Percentiles rank a stretch among this genome's conserved stretches.
phyloP scores from a whole-genome alignment of 1,140 invertebrate genomes.

The Hermetia illucens region DNA sequence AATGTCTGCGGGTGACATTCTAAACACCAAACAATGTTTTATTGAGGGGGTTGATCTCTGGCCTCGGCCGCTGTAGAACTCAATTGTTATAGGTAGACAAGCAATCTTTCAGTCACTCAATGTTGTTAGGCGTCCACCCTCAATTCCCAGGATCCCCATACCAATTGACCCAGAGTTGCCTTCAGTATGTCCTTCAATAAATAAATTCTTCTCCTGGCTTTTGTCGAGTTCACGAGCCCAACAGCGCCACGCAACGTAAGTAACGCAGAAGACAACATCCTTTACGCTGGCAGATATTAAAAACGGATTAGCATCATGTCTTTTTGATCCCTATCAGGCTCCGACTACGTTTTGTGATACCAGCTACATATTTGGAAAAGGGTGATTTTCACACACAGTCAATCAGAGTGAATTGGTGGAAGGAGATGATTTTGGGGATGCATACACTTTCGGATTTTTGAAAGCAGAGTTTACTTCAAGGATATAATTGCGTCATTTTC shows the following conservation, averaged over 20 bases:
- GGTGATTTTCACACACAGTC: no score
- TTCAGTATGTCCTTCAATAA: no score
- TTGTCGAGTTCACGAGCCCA: not conserved
- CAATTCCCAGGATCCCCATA: not conserved
- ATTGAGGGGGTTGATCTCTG: slow-evolving; percentile 3
- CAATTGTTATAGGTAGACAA: not conserved
- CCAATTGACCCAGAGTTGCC: not conserved
- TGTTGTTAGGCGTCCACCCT: not conserved
- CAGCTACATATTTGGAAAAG: no score
- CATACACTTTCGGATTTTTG: no score
- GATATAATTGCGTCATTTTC: no score
- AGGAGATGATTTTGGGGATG: no score
- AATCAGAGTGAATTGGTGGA: no score
- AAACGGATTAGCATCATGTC: not conserved
- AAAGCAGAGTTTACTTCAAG: not conserved
- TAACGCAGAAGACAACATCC: not conserved
- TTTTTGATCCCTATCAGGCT: not conserved
- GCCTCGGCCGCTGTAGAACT: not conserved
- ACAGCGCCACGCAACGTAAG: not conserved
- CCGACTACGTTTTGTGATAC: no score
- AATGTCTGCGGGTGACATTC: slow-evolving; percentile 12
- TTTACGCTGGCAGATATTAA: not conserved
- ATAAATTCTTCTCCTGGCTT: no score
- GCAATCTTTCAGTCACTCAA: not conserved
- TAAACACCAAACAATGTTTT: slow-evolving; percentile 13